A percentile compares a stretch with the other conserved stretches of the same genome.
Conservation (phyloP, 2,888 invertebrate genomes). For the Pterostichus niger region DNA sequence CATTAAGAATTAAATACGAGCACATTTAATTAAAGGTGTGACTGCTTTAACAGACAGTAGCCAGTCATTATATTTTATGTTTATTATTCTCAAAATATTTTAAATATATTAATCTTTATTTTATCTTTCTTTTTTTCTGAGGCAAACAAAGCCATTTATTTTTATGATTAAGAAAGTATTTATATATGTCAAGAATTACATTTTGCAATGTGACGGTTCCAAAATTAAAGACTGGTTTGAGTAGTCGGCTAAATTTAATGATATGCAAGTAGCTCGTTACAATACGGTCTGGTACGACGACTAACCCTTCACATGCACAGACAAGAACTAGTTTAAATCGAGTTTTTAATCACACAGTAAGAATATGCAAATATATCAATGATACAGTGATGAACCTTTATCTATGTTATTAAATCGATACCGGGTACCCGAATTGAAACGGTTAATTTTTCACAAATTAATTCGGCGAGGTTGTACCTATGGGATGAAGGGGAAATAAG, state of each 20-base stretch:
- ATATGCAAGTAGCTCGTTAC: constrained; percentile 58
- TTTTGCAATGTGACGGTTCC: constrained; percentile 39
- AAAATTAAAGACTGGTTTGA: constrained; percentile 31
- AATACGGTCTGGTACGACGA: constrained; percentile 33
- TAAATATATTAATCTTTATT: too few species aligned
- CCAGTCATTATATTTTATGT: too few species aligned
- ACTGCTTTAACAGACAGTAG: too few species aligned
- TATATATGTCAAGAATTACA: constrained; percentile 2
- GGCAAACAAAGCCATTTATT: neutral
- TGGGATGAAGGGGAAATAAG: constrained; percentile 12
- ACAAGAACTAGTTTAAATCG: constrained; percentile 50
- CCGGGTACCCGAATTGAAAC: constrained; percentile 37
- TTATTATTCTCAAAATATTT: too few species aligned
- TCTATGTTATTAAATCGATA: constrained; percentile 64
- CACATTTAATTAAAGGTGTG: too few species aligned
- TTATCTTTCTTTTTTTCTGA: neutral
- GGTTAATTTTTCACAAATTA: constrained; percentile 62
- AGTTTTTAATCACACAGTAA: constrained; percentile 58
- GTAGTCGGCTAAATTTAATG: constrained; percentile 28
- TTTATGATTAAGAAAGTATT: neutral
- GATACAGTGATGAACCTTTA: constrained; percentile 55
- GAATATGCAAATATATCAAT: constrained; percentile 54
- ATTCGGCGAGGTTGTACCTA: constrained; percentile 22
- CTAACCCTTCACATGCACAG: constrained; percentile 29
- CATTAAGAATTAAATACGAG: too few species aligned